Base-by-base conservation (phyloP, 1,140 invertebrate species). In the Drosophila ficusphila region DNA sequence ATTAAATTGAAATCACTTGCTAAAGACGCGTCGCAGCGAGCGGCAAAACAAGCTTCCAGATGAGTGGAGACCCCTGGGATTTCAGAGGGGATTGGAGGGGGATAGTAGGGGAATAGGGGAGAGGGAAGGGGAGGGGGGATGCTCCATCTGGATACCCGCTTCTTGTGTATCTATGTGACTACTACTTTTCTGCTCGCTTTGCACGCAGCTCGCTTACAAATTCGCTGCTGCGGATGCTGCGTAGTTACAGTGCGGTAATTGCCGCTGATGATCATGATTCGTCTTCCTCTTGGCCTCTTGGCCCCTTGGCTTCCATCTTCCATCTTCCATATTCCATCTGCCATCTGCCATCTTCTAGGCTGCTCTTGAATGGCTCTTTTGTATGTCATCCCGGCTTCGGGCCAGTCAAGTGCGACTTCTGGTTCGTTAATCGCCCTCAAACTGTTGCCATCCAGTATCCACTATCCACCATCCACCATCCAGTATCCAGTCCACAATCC, bases 1-100 rank as follows among this genome's bases (percentile, higher is more conserved):
- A 90, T 90, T 90, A 90, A 90, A 90, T 90, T 90, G 82, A 90
- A 90, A 86, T 88, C 82, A 86, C 82, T 86, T 86, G 82, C 82
- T 82, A 70, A 88, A 88, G 74, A 81, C 67, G 79, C 79, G 72
- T 64, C 62, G 79, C 52, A n/a, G 60, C 47, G 25, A 47, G n/a
- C 19, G 27, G 57, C 62, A 73, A 79, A 76, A 81, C 81, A 86
- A 79, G 79, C 73, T 70, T 67, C 78, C 68, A 77, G 54, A 70
- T 70, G 64, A 58, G 51, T 56, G 8, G 62, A 42, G 16, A 18
- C n/a, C 19, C 21, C 16, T 12, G 34, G 19, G 14, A 19, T 44
- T 34, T 12, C 21, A 18, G 36, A 9, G 12, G 31, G 33, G 21
- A 3, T 23, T n/a, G 7, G 6, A 7, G 29, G 29, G 23, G 33